Percentiles rank a stretch among this genome's conserved stretches.
Evolutionary conservation across 2,113 vertebrate species (phyloP).

Genomic region (Pituophis catenifer): DNA sequence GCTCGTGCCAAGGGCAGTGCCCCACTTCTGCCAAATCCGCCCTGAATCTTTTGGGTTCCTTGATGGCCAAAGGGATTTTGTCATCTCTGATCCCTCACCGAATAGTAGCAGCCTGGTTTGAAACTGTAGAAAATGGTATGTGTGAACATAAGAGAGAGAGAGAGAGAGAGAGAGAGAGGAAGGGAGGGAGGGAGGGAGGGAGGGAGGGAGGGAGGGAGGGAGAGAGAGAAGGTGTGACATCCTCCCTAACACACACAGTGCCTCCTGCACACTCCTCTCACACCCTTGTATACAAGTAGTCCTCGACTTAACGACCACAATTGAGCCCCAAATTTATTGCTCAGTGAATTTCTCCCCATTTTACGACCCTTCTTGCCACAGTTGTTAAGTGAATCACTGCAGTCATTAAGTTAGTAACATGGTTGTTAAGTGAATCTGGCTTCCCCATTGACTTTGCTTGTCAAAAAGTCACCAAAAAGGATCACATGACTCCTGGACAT

Average conservation of each 20-base stretch:
- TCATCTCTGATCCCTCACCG: slow-evolving; percentile 63
- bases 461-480: no score
- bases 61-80: slow-evolving; percentile 50
- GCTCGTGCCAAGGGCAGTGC: slow-evolving; percentile 68
- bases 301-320: neutral
- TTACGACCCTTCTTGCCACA: no score
- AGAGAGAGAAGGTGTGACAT: neutral
- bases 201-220: no score
- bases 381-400: neutral
- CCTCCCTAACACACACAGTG: neutral
- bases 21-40: slow-evolving; percentile 68
- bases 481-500: no score
- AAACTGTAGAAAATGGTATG: neutral
- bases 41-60: slow-evolving; percentile 74
- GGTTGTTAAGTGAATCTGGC: neutral
- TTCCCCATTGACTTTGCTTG: no score
- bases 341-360: neutral
- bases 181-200: no score
- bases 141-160: neutral
- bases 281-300: neutral
- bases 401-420: neutral
- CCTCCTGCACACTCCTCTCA: neutral
- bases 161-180: rapidly evolving
- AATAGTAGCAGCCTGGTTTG: slow-evolving; percentile 68
- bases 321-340: neutral